Percentiles rank a stretch among this genome's conserved stretches.
Evolutionary conservation across 2,888 invertebrate species (phyloP).

Genomic region (Lypha dubia): DNA sequence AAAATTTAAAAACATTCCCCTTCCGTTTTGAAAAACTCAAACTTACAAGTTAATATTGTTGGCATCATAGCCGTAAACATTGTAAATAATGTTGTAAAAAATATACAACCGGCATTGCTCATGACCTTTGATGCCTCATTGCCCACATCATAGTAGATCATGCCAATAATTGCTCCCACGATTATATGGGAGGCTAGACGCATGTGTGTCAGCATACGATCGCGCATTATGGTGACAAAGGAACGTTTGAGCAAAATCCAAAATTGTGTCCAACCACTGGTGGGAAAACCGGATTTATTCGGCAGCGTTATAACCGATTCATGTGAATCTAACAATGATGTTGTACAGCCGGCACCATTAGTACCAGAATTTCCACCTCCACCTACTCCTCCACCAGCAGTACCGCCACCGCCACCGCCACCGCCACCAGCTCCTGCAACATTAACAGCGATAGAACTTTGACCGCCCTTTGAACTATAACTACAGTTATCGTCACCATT

Average conservation of each 20-base stretch:
- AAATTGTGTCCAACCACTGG: constrained; percentile 92
- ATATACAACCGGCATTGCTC: constrained; percentile 97
- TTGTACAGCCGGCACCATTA: constrained; percentile 87
- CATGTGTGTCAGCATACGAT: constrained; percentile 94
- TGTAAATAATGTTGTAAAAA: constrained; percentile 97
- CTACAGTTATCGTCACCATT: constrained; percentile 78
- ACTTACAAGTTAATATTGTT: constrained; percentile 97
- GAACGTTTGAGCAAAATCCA: constrained; percentile 94
- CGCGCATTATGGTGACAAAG: constrained; percentile 91
- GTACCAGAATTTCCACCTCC: constrained; percentile 80
- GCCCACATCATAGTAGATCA: constrained; percentile 96
- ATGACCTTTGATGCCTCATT: constrained; percentile 96
- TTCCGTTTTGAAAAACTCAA: background rate
- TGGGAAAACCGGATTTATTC: constrained; percentile 90
- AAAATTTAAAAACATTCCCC: constrained; percentile 1
- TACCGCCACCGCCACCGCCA: constrained; percentile 84
- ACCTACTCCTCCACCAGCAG: constrained; percentile 79
- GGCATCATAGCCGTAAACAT: constrained; percentile 99
- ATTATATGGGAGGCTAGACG: constrained; percentile 89
- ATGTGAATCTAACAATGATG: constrained; percentile 88
- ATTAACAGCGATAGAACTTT: constrained; percentile 82
- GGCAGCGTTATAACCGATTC: constrained; percentile 88
- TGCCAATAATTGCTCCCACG: constrained; percentile 95
- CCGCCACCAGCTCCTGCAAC: constrained; percentile 84
- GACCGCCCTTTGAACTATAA: constrained; percentile 79